Evolutionary conservation across 1,140 invertebrate genomes (phyloP), one percentile per base, ranked within the genome.

Genomic region (Trichonephila clavipes): DNA sequence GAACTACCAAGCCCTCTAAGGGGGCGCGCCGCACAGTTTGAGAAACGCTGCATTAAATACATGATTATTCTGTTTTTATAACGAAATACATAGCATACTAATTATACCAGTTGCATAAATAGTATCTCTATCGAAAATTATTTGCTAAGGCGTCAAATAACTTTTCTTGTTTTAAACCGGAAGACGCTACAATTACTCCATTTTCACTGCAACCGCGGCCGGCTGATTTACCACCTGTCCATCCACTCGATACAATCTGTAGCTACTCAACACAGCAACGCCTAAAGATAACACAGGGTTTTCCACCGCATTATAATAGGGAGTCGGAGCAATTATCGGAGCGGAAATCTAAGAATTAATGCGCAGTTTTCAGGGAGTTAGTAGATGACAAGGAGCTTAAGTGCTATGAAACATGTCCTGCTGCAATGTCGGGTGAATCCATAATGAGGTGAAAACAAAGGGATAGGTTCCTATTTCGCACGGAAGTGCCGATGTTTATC

Each of bases 281-380:
- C 28, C 72, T 40, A 77, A 34, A 34, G 28, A 40, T 77, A 77
- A 34, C 28, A 40, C 72, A 16, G 18, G 12, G 18, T 7, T 28
- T 28, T 40, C 28, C 28, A 14, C 34, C 16, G 72, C 72, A 77
- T 77, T 28, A 77, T 77, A 77, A 34, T 40, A 77, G 72, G 72
- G 3, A 34, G 28, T 34, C 28, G 16, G 18, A 34, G 24, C 34
- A 40, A 77, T 77, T 34, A 77, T 40, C 28, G 72, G 7, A 40
- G 72, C 72, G 72, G 72, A 77, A 77, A 77, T 77, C 72, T 34
- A 77, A 77, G 72, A 77, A 77, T 77, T 34, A 77, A 77, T 77
- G 72, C 72, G 72, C 72, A 77, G 34, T 77, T 77, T 77, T 77
- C 72, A 28, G 72, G 72, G 72, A 69, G 66, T 69, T 69, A 69